Evolutionary conservation across 2,113 vertebrate genomes (phyloP).

Genomic region (Vombatus ursinus): DNA sequence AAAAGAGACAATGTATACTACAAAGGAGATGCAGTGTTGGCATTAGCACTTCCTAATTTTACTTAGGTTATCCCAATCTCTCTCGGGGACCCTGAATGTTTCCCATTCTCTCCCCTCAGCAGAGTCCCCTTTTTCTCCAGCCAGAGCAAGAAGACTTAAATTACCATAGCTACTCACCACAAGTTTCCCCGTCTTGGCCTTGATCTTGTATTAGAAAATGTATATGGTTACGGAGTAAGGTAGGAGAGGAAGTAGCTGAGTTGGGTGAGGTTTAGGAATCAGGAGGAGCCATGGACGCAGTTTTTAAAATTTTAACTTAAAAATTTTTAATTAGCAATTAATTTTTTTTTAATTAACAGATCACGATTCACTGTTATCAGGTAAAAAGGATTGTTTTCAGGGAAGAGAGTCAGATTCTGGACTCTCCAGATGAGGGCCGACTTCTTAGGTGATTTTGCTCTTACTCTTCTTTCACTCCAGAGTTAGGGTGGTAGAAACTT

Average conservation of each 20-base stretch:
- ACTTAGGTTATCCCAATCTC: neutral
- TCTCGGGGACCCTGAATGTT: neutral
- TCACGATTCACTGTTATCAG: neutral
- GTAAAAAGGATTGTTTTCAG: neutral
- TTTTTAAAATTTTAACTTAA: neutral
- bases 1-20: neutral
- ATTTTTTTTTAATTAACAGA: neutral
- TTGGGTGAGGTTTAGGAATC: neutral
- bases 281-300: neutral
- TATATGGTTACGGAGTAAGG: neutral
- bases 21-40: neutral
- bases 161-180: neutral
- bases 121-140: neutral
- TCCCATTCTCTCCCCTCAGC: neutral
- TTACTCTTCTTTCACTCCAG: neutral
- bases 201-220: neutral
- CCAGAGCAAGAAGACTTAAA: neutral
- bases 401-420: neutral
- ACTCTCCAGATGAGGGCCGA: too few relatives aligned
- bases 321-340: neutral
- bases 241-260: neutral
- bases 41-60: neutral
- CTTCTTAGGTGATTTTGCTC: too few relatives aligned
- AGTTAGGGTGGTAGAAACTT: neutral
- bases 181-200: neutral